Evolutionary conservation across 2,888 invertebrate genomes (phyloP).

Genomic region (Caenorhabditis sp.): DNA sequence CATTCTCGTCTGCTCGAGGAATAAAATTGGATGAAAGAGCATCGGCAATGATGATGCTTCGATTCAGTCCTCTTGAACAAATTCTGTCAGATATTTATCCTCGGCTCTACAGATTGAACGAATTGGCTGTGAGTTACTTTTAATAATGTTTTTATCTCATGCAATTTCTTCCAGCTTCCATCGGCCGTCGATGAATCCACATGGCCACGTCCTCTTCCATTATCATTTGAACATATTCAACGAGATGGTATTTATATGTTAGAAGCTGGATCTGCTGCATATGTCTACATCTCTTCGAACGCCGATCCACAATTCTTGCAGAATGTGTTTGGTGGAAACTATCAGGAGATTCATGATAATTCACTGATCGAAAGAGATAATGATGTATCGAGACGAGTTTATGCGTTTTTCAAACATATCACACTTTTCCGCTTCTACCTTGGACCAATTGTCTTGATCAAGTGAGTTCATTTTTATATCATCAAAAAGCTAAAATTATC

Average conservation of each 20-base stretch:
- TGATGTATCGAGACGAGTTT: constrained; percentile 40
- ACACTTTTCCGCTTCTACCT: constrained; percentile 46
- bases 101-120: constrained; percentile 86
- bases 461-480: constrained; percentile 26
- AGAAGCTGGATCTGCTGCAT: constrained; percentile 80
- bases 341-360: constrained; percentile 49
- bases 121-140: constrained; percentile 39
- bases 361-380: constrained; percentile 38
- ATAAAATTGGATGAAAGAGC: constrained; percentile 91
- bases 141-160: no score
- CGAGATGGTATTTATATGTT: constrained; percentile 88
- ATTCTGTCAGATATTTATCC: constrained; percentile 89
- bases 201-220: constrained; percentile 82
- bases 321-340: constrained; percentile 49
- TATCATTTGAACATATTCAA: constrained; percentile 81
- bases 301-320: constrained; percentile 47
- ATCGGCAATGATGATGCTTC: constrained; percentile 90
- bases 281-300: constrained; percentile 44
- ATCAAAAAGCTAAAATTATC: no score
- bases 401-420: constrained; percentile 46
- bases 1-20: constrained; percentile 83
- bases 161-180: constrained; percentile 15
- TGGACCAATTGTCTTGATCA: constrained; percentile 44
- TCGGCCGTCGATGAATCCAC: constrained; percentile 37
- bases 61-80: constrained; percentile 83